Conservation (phyloP, 2,888 invertebrate species). For the Drosophila villosipedis region DNA sequence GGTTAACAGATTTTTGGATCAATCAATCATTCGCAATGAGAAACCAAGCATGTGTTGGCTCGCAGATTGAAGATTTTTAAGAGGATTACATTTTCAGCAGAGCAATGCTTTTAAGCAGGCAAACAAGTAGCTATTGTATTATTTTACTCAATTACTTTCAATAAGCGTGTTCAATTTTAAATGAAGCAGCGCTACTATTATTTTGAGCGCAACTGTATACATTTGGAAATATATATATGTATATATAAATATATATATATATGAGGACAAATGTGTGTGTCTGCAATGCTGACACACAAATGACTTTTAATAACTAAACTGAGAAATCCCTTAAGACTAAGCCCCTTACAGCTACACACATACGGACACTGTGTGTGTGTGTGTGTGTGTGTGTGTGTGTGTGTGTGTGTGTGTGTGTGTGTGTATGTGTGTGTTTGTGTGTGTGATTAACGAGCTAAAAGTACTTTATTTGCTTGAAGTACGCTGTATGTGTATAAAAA, state of each 20-base stretch:
- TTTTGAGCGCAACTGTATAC: neutral
- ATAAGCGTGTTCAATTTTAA: neutral
- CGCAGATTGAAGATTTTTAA: neutral
- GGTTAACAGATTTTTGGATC: neutral
- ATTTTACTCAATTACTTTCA: neutral
- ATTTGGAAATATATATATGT: neutral
- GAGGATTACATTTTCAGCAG: neutral
- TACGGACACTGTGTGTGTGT: neutral
- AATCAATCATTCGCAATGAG: neutral
- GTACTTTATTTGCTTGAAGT: neutral
- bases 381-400: neutral
- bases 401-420: neutral
- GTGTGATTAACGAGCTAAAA: neutral
- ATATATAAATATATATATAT: neutral
- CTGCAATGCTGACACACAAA: conserved; percentile 36
- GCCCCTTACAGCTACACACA: conserved; percentile 6
- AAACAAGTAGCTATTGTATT: neutral
- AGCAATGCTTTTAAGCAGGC: too few relatives aligned
- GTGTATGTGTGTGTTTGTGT: neutral
- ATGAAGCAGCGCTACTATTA: neutral
- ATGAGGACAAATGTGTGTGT: neutral
- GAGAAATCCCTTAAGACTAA: conserved; percentile 70
- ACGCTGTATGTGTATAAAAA: neutral
- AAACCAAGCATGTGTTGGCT: neutral
- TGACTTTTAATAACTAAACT: conserved; percentile 77